Percentiles rank a stretch among this genome's conserved stretches.
Conservation (phyloP, 2,113 vertebrate genomes). For the Phyllostomus discolor region DNA sequence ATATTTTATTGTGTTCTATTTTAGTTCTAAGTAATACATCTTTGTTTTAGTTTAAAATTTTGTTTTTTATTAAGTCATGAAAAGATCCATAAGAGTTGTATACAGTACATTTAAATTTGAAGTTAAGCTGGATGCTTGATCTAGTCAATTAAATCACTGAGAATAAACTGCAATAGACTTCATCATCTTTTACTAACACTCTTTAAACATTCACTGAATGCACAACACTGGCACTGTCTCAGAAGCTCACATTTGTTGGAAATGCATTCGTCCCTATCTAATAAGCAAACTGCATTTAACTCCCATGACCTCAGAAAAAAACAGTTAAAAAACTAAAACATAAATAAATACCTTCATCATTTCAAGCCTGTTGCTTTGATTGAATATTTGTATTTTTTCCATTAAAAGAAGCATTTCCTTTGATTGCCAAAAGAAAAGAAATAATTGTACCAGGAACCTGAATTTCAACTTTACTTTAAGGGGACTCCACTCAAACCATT, state of each 20-base stretch:
- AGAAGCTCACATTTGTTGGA: neutral
- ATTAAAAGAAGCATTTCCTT: constrained; percentile 17
- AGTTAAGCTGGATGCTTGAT: neutral
- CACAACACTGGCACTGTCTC: neutral
- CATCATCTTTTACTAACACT: neutral
- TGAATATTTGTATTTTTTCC: constrained; percentile 44
- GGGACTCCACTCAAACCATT: neutral
- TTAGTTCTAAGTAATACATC: neutral
- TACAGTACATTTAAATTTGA: neutral
- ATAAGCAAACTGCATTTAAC: constrained; percentile 1
- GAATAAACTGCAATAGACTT: neutral
- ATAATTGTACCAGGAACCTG: neutral
- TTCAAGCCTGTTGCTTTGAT: neutral
- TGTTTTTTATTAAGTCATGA: constrained; percentile 22
- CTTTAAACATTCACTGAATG: neutral
- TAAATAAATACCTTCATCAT: constrained; percentile 32
- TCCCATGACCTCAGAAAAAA: neutral
- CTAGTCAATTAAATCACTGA: neutral
- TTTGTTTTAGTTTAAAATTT: neutral
- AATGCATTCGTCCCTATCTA: neutral
- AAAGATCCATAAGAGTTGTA: neutral
- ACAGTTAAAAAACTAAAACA: neutral
- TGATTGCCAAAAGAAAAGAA: neutral
- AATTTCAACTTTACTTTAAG: constrained; percentile 10
- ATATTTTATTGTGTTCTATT: neutral